Base-by-base conservation (phyloP, 2,113 vertebrate genomes). In the Anarhynchus alexandrinus region DNA sequence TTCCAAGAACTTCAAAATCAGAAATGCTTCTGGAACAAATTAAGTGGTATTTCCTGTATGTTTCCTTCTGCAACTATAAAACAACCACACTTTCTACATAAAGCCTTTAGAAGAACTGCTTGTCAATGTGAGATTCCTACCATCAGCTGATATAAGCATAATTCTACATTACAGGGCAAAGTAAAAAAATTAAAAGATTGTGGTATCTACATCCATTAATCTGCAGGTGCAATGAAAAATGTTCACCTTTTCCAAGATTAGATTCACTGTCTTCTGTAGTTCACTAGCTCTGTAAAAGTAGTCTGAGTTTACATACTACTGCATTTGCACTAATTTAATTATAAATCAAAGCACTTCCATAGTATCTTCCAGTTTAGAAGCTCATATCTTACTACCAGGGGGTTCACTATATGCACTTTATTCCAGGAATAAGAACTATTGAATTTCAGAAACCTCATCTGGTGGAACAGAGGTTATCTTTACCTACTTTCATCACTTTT, bases 331-430 rank as follows among this genome's bases (percentile, higher is more conserved):
- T 67, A 30, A 30, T 83, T 91, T 69, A 87, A 96, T 90, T 89
- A 94, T 89, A 85, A 94, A 95, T 90, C 90, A 95, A 94, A 93
- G 93, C 36, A 45, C 19, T 91, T 72, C 62, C 52, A 45, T 5
- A 29, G 49, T 12, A 42, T 49, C 49, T 82, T 52, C 54, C 25
- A 32, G 38, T 72, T 54, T 52, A 84, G 73, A 62, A 82, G 22
- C 43, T 89, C 54, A 5, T 36, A 36, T 65, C 82, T 77, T 69
- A 49, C 61, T 32, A 91, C 57, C 22, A 72, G 36, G 49, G 15
- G 32, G 66, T 91, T 93, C 52, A n/a, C 49, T 72, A 8, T 7
- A 8, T 40, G 11, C 19, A 73, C 5, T 9, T 59, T 15, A 89
- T 86, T 90, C 85, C 22, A 22, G 19, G 16, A 85, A 57, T 49